Conservation (phyloP, 35 echinoderm and acorn worm genomes). For the Apostichopus parvimensis region DNA sequence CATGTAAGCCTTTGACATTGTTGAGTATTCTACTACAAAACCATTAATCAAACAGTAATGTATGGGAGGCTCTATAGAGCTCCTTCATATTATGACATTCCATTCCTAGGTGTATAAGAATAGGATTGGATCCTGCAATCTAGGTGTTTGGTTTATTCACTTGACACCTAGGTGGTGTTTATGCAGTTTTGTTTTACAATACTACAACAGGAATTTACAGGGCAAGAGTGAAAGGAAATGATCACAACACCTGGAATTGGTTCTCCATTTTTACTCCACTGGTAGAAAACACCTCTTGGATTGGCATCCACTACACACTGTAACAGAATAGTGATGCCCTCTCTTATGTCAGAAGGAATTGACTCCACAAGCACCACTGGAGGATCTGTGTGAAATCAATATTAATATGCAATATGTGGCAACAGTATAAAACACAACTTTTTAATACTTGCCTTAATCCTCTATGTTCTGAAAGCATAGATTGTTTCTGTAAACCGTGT, state of each 20-base stretch:
- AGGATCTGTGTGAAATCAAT: slow-evolving; percentile 54
- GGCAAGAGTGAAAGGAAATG: no score
- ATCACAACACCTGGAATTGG: slow-evolving; percentile 60
- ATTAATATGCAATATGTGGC: neutral
- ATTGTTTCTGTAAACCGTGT: no score
- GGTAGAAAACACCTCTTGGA: slow-evolving; percentile 60
- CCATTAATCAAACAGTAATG: no score
- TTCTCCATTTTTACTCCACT: slow-evolving; percentile 77
- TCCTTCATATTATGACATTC: no score
- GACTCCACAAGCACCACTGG: slow-evolving; percentile 71
- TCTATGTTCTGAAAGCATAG: neutral
- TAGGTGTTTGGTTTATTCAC: no score
- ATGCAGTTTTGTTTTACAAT: no score
- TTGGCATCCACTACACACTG: slow-evolving; percentile 81
- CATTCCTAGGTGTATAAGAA: no score
- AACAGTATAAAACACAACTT: neutral
- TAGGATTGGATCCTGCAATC: no score
- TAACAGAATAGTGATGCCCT: slow-evolving; percentile 35
- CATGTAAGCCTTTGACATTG: no score
- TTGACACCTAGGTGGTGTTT: no score
- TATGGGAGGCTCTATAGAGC: no score
- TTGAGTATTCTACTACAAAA: no score
- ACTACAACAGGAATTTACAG: neutral
- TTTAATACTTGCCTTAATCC: neutral
- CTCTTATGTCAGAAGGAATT: slow-evolving; percentile 26